These are phyloP conservation scores for Pyrocoelia pectoralis DNA, from an alignment of 2,888 invertebrate species.

Conservation along the genomic window DNA sequence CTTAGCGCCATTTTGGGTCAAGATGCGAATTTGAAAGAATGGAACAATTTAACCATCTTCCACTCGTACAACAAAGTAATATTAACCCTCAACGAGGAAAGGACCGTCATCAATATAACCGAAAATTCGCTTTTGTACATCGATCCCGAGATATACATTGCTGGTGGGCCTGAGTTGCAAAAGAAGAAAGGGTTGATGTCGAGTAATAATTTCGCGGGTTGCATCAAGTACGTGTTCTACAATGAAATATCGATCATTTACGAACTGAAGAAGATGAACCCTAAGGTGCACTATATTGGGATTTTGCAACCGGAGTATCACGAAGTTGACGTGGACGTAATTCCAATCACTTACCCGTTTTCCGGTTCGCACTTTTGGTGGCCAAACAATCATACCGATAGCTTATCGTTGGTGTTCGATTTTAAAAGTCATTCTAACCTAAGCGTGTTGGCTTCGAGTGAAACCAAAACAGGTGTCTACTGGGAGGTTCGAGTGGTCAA, in stretches of 20 bases:
- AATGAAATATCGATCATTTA: conserved; percentile 92
- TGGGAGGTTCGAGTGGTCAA: conserved; percentile 90
- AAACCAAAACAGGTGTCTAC: conserved; percentile 79
- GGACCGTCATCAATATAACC: conserved; percentile 74
- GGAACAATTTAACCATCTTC: conserved; percentile 91
- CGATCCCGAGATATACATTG: conserved; percentile 94
- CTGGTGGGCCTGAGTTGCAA: conserved; percentile 75
- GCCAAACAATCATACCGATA: conserved; percentile 78
- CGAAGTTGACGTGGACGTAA: conserved; percentile 84
- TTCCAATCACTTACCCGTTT: conserved; percentile 91
- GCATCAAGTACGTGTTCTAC: conserved; percentile 90
- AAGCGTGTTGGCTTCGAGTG: conserved; percentile 86
- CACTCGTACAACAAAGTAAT: conserved; percentile 78
- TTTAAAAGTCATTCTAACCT: conserved; percentile 83
- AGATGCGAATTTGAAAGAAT: conserved; percentile 76
- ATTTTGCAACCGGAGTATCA: conserved; percentile 83
- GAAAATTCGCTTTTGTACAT: conserved; percentile 82
- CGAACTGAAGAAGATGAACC: conserved; percentile 83
- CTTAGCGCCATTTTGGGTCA: conserved; percentile 73
- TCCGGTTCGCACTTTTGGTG: conserved; percentile 91
- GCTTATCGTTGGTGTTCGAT: conserved; percentile 82
- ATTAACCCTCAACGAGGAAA: conserved; percentile 79
- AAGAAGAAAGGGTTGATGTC: conserved; percentile 76
- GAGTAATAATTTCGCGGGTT: conserved; percentile 72
- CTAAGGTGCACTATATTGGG: conserved; percentile 66